Evolutionary conservation across 2,888 invertebrate species (phyloP).

Genomic region (Tineola bisselliella): DNA sequence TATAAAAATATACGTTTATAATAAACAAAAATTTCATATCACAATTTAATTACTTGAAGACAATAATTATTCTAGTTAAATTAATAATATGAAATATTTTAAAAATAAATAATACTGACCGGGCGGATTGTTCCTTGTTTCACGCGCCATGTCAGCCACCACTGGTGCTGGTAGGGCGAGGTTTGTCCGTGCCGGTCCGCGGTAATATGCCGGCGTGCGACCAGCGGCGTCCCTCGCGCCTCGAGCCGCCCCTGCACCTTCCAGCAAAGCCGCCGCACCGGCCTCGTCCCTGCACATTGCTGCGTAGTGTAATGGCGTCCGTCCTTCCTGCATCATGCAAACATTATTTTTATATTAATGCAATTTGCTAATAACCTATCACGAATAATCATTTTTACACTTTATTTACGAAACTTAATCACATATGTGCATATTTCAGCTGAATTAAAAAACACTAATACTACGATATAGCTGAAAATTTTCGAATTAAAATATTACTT

Average conservation of each 20-base stretch:
- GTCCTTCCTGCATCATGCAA: slow-evolving; percentile 37
- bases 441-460: too few species aligned
- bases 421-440: too few species aligned
- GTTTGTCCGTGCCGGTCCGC: slow-evolving; percentile 21
- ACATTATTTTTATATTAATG: neutral
- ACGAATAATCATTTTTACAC: neutral
- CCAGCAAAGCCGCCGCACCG: slow-evolving; percentile 77
- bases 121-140: slow-evolving; percentile 33
- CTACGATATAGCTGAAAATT: too few species aligned
- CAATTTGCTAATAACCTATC: too few species aligned
- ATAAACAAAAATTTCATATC: too few species aligned
- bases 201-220: slow-evolving; percentile 52
- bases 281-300: slow-evolving; percentile 79
- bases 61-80: too few species aligned
- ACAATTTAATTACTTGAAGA: too few species aligned
- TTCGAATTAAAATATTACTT: too few species aligned
- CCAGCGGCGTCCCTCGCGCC: slow-evolving; percentile 80
- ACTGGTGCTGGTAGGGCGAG: slow-evolving; percentile 46
- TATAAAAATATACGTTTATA: neutral
- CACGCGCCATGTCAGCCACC: slow-evolving; percentile 36
- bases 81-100: too few species aligned
- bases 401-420: neutral
- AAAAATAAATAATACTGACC: slow-evolving; percentile 29
- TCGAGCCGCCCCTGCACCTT: slow-evolving; percentile 84
- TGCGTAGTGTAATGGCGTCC: slow-evolving; percentile 87